Evolutionary conservation across 1,140 invertebrate species (phyloP), one percentile per base, ranked within the genome.

Genomic region (Cylas formicarius): DNA sequence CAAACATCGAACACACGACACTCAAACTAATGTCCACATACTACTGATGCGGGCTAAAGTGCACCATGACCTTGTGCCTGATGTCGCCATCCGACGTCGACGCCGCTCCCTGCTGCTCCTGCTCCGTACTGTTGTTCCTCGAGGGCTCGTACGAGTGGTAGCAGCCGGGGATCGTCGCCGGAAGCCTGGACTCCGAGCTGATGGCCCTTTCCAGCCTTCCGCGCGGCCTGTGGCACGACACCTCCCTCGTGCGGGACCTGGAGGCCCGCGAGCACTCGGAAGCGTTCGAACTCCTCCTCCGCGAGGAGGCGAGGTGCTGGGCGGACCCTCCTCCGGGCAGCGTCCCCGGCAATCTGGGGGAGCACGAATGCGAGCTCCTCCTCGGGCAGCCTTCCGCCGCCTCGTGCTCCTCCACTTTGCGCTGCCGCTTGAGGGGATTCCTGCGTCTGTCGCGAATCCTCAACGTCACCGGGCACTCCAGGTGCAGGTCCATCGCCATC

Each of bases 391-490:
- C 29, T 13, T 49, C 43, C 4, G 50, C 31, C 3, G 18, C 35
- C 7, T 54, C 45, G 6, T 49, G 43, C 44, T 80, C 77, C 5
- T 78, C 75, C 11, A 89, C 77, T 38, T 80, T 80, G 35, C 77
- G 75, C 57, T 89, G 86, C 10, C 86, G 66, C 4, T 77, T 68
- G n/a, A 88, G 67, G 22, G 84, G 78, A 58, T 86, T 84, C 11
- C 84, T 68, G 18, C 79, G 66, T 44, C 69, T 67, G 63, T 85
- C 81, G 41, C 76, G 72, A 20, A 84, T 73, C 35, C 73, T 75
- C 26, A 84, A 62, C 4, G 81, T 84, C 9, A 84, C 76, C 6
- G 76, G 78, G 62, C 72, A 79, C 60, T 71, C 75, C 16, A 78
- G 69, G 58, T 84, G 81, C 27, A 84, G 58, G 59, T 86, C 82